phyloP scores from a whole-genome alignment of 2,888 invertebrate species.

The Polyommatus iphigenia region DNA sequence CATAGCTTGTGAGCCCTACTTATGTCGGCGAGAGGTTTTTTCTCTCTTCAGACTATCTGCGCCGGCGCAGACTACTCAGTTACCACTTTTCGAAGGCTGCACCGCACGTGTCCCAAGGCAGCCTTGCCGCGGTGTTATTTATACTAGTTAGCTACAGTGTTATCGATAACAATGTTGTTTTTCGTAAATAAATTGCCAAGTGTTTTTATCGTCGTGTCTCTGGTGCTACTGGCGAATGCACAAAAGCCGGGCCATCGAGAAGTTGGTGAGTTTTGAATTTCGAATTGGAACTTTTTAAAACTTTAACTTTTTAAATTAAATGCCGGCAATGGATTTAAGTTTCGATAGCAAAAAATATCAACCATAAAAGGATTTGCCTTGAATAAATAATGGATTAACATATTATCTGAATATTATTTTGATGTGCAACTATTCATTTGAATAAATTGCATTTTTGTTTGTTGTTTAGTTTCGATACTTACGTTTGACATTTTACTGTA shows the following conservation, averaged over 20 bases:
- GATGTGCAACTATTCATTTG: background rate
- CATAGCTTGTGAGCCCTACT: slow-evolving; percentile 30
- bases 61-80: slow-evolving; percentile 54
- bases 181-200: slow-evolving; percentile 61
- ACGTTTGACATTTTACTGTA: background rate
- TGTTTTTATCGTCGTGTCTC: slow-evolving; percentile 63
- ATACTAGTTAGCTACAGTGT: slow-evolving; percentile 36
- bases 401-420: background rate
- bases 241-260: slow-evolving; percentile 67
- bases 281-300: background rate
- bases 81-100: slow-evolving; percentile 59
- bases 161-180: slow-evolving; percentile 52
- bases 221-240: slow-evolving; percentile 69
- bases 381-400: slow-evolving; percentile 25
- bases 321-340: background rate
- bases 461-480: background rate
- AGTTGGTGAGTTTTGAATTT: slow-evolving; percentile 59
- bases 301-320: background rate
- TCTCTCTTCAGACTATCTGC: slow-evolving; percentile 45
- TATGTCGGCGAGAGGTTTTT: slow-evolving; percentile 40
- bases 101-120: slow-evolving; percentile 61
- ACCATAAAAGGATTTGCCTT: background rate
- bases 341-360: background rate
- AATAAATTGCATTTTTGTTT: background rate
- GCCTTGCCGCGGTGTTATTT: slow-evolving; percentile 46